phyloP scores from a whole-genome alignment of 2,797 vertebrate species.

The Acomys russatus region DNA sequence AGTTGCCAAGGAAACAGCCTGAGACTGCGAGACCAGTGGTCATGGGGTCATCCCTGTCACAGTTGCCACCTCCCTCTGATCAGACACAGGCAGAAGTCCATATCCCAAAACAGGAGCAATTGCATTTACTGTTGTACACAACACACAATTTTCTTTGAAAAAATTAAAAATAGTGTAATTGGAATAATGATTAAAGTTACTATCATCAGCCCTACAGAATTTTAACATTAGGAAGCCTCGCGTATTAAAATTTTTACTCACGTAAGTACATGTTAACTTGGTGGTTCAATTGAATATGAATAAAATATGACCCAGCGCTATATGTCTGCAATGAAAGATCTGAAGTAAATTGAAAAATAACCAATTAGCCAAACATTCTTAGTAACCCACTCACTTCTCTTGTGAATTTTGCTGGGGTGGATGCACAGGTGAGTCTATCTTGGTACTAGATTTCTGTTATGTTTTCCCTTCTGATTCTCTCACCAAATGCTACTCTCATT shows the following conservation, averaged over 20 bases:
- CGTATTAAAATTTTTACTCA: slow-evolving; percentile 45
- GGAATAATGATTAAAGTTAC: slow-evolving; percentile 32
- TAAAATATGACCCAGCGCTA: neutral
- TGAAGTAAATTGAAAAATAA: slow-evolving; percentile 49
- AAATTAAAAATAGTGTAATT: neutral
- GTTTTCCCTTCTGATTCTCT: neutral
- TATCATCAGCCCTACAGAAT: slow-evolving; percentile 5
- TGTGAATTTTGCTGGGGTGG: slow-evolving; percentile 5
- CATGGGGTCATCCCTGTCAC: neutral
- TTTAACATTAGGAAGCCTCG: neutral
- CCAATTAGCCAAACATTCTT: neutral
- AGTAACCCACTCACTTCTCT: neutral
- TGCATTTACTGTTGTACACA: neutral
- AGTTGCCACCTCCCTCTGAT: neutral
- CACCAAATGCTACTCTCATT: neutral
- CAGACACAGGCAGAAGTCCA: neutral
- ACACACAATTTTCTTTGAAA: neutral
- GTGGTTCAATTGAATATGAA: slow-evolving; percentile 21
- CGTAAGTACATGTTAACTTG: slow-evolving; percentile 21
- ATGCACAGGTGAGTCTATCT: neutral
- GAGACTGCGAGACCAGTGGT: neutral
- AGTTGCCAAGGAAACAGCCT: slow-evolving; percentile 53
- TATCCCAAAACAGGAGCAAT: neutral
- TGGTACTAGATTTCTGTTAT: neutral
- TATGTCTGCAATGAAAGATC: slow-evolving; percentile 2